Evolutionary conservation across 2,797 vertebrate species (phyloP).

Genomic region (Streptopelia turtur): DNA sequence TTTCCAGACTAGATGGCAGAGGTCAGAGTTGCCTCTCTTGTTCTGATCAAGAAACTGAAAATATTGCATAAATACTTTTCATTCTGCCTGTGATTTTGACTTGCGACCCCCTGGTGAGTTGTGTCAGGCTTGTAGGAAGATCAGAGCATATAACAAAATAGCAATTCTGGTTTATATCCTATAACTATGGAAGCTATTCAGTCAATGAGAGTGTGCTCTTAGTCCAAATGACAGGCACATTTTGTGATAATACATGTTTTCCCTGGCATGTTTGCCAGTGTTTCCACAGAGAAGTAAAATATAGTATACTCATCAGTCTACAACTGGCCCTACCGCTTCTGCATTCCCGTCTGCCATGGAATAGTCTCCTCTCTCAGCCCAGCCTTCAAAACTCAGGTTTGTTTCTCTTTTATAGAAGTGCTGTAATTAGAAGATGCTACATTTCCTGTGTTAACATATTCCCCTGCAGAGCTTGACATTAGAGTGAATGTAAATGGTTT

Average conservation of each 20-base stretch:
- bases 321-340: neutral
- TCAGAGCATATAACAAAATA: neutral
- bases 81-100: neutral
- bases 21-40: neutral
- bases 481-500: constrained; percentile 47
- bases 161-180: neutral
- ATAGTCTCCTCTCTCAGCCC: neutral
- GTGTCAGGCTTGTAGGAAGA: neutral
- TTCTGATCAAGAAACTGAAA: neutral
- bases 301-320: neutral
- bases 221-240: neutral
- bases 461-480: constrained; percentile 33
- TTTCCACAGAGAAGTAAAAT: neutral
- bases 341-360: neutral
- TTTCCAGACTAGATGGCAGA: neutral
- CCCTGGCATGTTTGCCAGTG: neutral
- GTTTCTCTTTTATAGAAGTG: constrained; percentile 18
- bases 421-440: constrained; percentile 39
- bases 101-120: neutral
- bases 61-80: neutral
- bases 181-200: neutral
- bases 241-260: neutral
- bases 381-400: constrained; percentile 8
- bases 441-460: constrained; percentile 32
- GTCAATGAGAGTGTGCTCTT: neutral